phyloP scores from a whole-genome alignment of 2,888 invertebrate genomes.

The Drosophila antonietae region DNA sequence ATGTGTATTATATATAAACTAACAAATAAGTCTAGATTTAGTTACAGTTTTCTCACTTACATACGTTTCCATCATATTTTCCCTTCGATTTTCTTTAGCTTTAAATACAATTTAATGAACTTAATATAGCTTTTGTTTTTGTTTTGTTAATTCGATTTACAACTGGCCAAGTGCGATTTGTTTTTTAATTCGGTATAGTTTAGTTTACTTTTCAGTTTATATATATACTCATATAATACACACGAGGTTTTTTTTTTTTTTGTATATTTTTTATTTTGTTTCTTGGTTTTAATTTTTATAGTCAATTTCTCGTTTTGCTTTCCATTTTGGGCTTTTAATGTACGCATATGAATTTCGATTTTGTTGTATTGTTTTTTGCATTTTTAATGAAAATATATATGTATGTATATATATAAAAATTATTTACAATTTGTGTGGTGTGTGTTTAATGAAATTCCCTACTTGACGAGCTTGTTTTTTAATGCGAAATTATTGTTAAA shows the following conservation, averaged over 20 bases:
- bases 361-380: slow-evolving; percentile 56
- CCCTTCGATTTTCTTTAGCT: slow-evolving; percentile 14
- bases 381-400: slow-evolving; percentile 74
- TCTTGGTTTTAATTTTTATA: slow-evolving; percentile 39
- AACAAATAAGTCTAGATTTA: slow-evolving; percentile 81
- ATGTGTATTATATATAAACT: slow-evolving; percentile 65
- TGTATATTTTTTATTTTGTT: slow-evolving; percentile 12
- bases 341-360: slow-evolving; percentile 48
- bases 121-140: slow-evolving; percentile 58
- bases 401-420: slow-evolving; percentile 67
- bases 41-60: slow-evolving; percentile 77
- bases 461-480: slow-evolving; percentile 68
- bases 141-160: slow-evolving; percentile 69
- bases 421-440: slow-evolving; percentile 70
- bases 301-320: slow-evolving; percentile 62
- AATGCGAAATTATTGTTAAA: slow-evolving; percentile 78
- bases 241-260: slow-evolving; percentile 51
- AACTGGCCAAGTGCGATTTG: slow-evolving; percentile 70
- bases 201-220: slow-evolving; percentile 52
- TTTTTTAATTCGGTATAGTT: slow-evolving; percentile 44
- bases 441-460: slow-evolving; percentile 75
- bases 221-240: slow-evolving; percentile 68
- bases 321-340: slow-evolving; percentile 34
- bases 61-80: slow-evolving; percentile 37
- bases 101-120: slow-evolving; percentile 63